Base-by-base conservation (phyloP, 1,140 invertebrate genomes). In the Pectinophora gossypiella region DNA sequence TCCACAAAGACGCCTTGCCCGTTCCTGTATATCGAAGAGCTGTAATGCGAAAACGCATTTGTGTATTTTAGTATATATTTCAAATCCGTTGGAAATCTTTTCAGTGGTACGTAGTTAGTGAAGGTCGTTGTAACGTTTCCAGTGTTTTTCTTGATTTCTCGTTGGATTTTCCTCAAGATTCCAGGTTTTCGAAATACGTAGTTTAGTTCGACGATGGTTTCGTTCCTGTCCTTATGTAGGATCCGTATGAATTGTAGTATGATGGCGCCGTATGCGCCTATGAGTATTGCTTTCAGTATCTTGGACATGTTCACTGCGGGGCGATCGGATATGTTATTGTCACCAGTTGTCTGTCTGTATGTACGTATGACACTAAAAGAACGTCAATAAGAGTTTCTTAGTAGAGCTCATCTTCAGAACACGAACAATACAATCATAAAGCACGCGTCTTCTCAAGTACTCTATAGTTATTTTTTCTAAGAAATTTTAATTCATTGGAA, bases 41-140 rank as follows among this genome's bases (percentile, higher is more conserved):
- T 50, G 20, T 57, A 70, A 23, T 72, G 56, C 0, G 54, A 50
- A 43, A 61, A 76, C 2, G 56, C 57, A 13, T 70, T 27, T 0
- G 73, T 71, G 68, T 69, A 79, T 48, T 72, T 77, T 2, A 82
- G 54, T 27, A 82, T 71, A 20, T 59, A 82, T 40, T 72, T 82
- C 0, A 69, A 68, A 64, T 82, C 78, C 3, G 64, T 71, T 0
- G 57, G 53, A 20, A 82, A 56, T 53, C 76, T 63, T 20, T 46
- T 32, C 0, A 65, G 68, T 35, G 42, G 52, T 35, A 53, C 44
- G 27, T 68, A 71, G 27, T 60, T 19, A 0, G 15, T 16, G 5
- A 64, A 4, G 16, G 32, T 42, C 9, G 53, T 53, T 6, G 47
- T 27, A 19, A 66, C 53, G 18, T 59, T 59, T 36, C 45, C 52